Percentiles rank a stretch among this genome's conserved stretches.
Conservation (phyloP, 1,140 invertebrate genomes). For the Delia radicum region DNA sequence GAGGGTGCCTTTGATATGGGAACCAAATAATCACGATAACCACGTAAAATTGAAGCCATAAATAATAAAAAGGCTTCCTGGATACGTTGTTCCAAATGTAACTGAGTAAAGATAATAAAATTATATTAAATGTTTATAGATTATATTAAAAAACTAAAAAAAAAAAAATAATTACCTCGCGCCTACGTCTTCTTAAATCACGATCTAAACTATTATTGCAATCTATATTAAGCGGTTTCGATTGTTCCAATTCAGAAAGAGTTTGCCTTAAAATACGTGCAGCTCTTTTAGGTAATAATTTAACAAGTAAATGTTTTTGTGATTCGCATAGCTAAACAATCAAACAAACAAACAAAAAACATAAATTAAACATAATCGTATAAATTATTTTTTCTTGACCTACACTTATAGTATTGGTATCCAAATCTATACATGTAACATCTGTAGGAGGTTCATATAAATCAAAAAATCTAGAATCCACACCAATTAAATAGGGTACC, state of each 20-base stretch:
- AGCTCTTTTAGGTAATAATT: conserved; percentile 87
- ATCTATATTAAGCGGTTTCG: conserved; percentile 56
- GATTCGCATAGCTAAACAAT: conserved; percentile 79
- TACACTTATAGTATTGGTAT: conserved; percentile 91
- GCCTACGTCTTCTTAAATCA: conserved; percentile 63
- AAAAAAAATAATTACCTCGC: conserved; percentile 54
- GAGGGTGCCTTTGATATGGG: conserved; percentile 95
- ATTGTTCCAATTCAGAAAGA: conserved; percentile 66
- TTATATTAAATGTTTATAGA: conserved; percentile 19
- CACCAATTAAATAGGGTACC: conserved; percentile 94
- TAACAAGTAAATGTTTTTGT: conserved; percentile 77
- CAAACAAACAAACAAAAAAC: conserved; percentile 9
- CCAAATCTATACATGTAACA: conserved; percentile 96
- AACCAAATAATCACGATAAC: conserved; percentile 85
- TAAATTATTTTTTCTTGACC: conserved; percentile 40
- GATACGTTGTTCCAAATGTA: conserved; percentile 87
- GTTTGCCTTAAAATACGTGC: conserved; percentile 74
- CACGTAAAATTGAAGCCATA: conserved; percentile 90
- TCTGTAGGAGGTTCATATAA: conserved; percentile 94
- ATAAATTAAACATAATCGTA: not conserved
- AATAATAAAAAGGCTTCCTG: conserved; percentile 97
- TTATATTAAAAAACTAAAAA: conserved; percentile 23
- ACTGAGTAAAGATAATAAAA: conserved; percentile 48
- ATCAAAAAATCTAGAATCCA: conserved; percentile 96
- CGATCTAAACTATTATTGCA: conserved; percentile 63